Evolutionary conservation across 2,113 vertebrate species (phyloP).

Genomic region (Scomber japonicus): DNA sequence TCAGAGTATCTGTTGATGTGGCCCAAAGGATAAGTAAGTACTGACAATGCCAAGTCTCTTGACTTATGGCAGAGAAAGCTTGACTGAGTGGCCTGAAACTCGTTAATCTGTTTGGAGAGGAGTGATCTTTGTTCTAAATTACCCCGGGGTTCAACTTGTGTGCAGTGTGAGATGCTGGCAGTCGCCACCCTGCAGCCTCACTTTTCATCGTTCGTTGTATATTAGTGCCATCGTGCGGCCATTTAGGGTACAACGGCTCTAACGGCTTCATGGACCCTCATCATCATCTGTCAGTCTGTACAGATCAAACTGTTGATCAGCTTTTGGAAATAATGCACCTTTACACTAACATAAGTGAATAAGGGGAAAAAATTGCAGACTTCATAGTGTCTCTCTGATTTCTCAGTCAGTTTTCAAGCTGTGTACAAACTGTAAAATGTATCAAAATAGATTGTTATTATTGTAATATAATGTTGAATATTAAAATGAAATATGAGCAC

Average conservation of each 20-base stretch:
- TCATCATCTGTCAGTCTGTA: neutral
- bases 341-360: too few species aligned
- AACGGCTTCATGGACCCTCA: neutral
- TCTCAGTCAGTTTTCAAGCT: neutral
- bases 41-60: neutral
- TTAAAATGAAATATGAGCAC: neutral
- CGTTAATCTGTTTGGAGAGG: neutral
- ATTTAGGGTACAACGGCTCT: neutral
- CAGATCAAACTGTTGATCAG: neutral
- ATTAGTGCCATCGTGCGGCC: slow-evolving; percentile 62
- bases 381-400: neutral
- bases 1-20: neutral
- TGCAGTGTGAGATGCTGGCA: slow-evolving; percentile 10
- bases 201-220: neutral
- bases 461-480: neutral
- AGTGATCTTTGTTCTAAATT: neutral
- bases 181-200: neutral
- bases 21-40: neutral
- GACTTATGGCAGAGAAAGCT: too few species aligned
- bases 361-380: neutral
- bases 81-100: neutral
- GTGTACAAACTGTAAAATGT: neutral
- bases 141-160: neutral
- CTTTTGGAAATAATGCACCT: neutral
- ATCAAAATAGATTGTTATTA: neutral